Percentiles rank a stretch among this genome's conserved stretches.
Evolutionary conservation across 92 coral and sea anemone genomes (phyloP).

Genomic region (Actinostola sp.): DNA sequence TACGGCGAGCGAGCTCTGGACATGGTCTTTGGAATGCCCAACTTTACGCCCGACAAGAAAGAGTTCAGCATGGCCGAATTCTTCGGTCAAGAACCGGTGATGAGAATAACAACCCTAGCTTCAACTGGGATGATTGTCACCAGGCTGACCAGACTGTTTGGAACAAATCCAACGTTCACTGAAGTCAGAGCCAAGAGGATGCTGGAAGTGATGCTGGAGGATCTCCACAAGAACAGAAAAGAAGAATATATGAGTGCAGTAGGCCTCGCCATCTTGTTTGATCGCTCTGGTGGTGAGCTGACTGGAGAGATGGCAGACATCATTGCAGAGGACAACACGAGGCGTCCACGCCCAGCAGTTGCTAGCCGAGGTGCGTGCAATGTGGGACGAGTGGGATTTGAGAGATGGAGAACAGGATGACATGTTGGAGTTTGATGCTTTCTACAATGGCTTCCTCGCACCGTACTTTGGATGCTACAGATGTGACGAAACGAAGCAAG

Average conservation of each 20-base stretch:
- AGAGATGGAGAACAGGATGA: constrained; percentile 46
- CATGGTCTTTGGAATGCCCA: constrained; percentile 45
- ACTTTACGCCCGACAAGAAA: constrained; percentile 52
- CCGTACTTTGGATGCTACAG: too few relatives aligned
- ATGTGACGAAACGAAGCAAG: constrained; percentile 64
- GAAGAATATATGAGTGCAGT: too few relatives aligned
- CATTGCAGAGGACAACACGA: constrained; percentile 25
- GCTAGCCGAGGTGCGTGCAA: constrained; percentile 35
- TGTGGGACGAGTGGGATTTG: constrained; percentile 62
- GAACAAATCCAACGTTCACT: too few relatives aligned
- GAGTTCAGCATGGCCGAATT: constrained; percentile 60
- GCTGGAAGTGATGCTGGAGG: too few relatives aligned
- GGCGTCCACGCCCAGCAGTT: constrained; percentile 9
- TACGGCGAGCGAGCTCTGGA: constrained; percentile 55
- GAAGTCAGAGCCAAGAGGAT: too few relatives aligned
- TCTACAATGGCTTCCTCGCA: too few relatives aligned
- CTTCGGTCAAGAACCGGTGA: constrained; percentile 63
- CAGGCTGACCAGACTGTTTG: too few relatives aligned
- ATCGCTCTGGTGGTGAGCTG: constrained; percentile 57
- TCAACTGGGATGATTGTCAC: constrained; percentile 59
- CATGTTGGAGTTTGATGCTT: too few relatives aligned
- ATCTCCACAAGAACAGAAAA: too few relatives aligned
- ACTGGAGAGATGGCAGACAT: constrained; percentile 41
- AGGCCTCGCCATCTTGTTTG: too few relatives aligned
- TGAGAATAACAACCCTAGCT: constrained; percentile 67